Evolutionary conservation across 2,113 vertebrate species (phyloP).

Genomic region (Eclectus roratus): DNA sequence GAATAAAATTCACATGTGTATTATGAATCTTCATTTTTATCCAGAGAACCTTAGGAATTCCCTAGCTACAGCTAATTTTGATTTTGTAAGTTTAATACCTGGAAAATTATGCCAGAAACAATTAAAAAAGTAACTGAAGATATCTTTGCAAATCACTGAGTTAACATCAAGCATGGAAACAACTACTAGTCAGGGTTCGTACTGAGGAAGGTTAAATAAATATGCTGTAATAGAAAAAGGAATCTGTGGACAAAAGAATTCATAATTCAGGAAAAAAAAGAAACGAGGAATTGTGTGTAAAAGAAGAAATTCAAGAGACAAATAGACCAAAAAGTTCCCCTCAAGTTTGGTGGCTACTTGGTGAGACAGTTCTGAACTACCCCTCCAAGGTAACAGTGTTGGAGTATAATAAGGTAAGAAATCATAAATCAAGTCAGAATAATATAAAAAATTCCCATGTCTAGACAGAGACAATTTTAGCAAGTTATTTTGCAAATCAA

Average conservation of each 20-base stretch:
- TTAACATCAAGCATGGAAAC: neutral
- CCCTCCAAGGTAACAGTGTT: neutral
- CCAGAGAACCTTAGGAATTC: neutral
- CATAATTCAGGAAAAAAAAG: neutral
- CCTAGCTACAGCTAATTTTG: neutral
- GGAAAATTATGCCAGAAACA: neutral
- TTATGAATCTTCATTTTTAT: neutral
- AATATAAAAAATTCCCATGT: neutral
- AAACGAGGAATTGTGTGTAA: neutral
- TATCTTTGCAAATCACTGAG: neutral
- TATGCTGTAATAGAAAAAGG: neutral
- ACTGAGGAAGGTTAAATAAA: neutral
- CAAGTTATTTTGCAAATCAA: neutral
- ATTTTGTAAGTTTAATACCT: neutral
- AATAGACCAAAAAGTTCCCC: neutral
- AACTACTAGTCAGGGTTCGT: neutral
- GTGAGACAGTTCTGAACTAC: neutral
- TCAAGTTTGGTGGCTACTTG: neutral
- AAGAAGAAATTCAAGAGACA: neutral
- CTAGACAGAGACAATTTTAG: neutral
- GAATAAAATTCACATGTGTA: neutral
- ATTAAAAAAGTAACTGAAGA: neutral
- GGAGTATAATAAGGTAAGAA: neutral
- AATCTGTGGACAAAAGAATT: neutral
- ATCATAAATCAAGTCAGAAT: neutral